phyloP scores from a whole-genome alignment of 1,140 invertebrate genomes.

The Cherax quadricarinatus region DNA sequence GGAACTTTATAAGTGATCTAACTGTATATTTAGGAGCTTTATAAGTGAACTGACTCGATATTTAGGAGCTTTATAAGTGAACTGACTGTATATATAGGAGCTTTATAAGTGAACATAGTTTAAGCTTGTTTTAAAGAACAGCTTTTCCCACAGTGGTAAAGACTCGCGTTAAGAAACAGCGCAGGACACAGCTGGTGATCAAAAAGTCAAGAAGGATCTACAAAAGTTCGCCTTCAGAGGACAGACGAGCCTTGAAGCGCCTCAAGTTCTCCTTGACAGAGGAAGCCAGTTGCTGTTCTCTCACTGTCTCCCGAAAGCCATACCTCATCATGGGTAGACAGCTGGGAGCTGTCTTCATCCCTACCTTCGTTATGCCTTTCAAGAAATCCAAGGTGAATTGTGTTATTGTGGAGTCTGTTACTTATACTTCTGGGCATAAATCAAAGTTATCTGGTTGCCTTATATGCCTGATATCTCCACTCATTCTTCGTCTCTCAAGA shows the following conservation, averaged over 20 bases:
- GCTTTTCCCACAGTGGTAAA: constrained; percentile 76
- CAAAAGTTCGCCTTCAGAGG: constrained; percentile 76
- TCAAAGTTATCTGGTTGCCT: too few relatives aligned
- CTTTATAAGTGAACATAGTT: too few relatives aligned
- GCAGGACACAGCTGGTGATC: constrained; percentile 76
- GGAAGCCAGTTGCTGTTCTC: constrained; percentile 77
- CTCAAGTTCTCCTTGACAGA: constrained; percentile 76
- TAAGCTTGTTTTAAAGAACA: too few relatives aligned
- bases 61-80: too few relatives aligned
- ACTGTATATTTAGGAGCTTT: too few relatives aligned
- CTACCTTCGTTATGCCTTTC: constrained; percentile 79
- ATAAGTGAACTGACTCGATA: too few relatives aligned
- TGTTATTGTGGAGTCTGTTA: too few relatives aligned
- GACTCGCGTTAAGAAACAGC: constrained; percentile 76
- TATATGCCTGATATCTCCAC: too few relatives aligned
- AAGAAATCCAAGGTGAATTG: constrained; percentile 76
- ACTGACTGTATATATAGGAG: too few relatives aligned
- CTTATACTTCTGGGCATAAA: too few relatives aligned
- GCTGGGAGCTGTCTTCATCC: constrained; percentile 76
- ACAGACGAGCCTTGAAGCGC: constrained; percentile 74
- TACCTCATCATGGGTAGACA: constrained; percentile 80
- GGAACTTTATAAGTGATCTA: too few relatives aligned
- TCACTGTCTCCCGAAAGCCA: constrained; percentile 72
- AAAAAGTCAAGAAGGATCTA: constrained; percentile 77
- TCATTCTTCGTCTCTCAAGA: too few relatives aligned